Percentiles rank a stretch among this genome's conserved stretches.
Evolutionary conservation across 2,113 vertebrate genomes (phyloP).

Genomic region (Lasiurus cinereus): DNA sequence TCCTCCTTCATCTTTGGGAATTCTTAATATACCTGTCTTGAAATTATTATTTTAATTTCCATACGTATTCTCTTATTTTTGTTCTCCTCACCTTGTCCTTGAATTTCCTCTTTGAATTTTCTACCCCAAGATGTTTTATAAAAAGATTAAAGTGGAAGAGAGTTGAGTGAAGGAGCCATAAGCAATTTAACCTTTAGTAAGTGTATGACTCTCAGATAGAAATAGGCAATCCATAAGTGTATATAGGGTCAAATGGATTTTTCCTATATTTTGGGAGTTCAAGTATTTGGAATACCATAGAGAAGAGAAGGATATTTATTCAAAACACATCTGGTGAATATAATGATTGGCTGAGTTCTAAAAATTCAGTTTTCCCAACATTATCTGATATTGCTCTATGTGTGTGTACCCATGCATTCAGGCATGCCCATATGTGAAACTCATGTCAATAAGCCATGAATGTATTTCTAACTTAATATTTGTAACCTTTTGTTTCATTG

Average conservation of each 20-base stretch:
- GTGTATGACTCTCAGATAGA: neutral
- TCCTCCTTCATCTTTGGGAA: slow-evolving; percentile 30
- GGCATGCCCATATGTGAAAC: neutral
- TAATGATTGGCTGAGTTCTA: neutral
- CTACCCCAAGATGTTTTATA: neutral
- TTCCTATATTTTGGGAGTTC: neutral
- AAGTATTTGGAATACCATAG: neutral
- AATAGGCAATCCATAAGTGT: neutral
- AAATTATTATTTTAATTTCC: slow-evolving; percentile 40
- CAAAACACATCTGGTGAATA: slow-evolving; percentile 20
- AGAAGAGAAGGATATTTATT: slow-evolving; percentile 3
- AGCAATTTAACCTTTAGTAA: neutral
- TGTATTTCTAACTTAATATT: neutral
- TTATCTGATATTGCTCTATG: neutral
- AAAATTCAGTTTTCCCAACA: neutral
- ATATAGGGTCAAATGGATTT: neutral
- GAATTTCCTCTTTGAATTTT: slow-evolving; percentile 26
- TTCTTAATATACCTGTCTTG: neutral
- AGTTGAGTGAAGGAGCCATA: neutral
- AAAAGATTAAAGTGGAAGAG: neutral
- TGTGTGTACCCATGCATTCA: neutral
- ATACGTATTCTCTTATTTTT: neutral
- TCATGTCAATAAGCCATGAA: neutral
- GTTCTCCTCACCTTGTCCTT: neutral
- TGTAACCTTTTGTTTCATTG: slow-evolving; percentile 12